Evolutionary conservation across 2,797 vertebrate species (phyloP).

Genomic region (Balearica regulorum): DNA sequence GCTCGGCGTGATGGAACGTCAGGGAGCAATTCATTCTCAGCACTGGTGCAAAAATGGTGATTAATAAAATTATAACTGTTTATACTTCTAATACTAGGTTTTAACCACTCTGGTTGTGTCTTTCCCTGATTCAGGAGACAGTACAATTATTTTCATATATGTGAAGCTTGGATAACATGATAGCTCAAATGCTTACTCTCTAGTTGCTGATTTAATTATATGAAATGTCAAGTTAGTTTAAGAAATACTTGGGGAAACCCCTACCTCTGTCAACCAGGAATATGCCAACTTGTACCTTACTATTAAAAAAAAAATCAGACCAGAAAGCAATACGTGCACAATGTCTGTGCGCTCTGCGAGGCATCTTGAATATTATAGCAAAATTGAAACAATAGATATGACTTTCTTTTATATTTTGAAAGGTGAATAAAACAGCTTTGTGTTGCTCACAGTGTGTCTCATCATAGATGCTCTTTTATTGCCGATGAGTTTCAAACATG

Average conservation of each 20-base stretch:
- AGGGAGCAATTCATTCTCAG: not conserved
- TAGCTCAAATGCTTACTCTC: slow-evolving; percentile 38
- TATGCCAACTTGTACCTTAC: not conserved
- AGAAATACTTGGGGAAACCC: slow-evolving; percentile 36
- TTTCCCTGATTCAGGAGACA: not conserved
- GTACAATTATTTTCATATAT: slow-evolving; percentile 33
- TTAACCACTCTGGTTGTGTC: slow-evolving; percentile 7
- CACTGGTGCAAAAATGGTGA: not conserved
- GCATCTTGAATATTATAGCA: not conserved
- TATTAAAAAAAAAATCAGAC: not conserved
- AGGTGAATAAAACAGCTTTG: not conserved
- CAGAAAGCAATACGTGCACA: not conserved
- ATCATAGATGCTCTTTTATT: not conserved
- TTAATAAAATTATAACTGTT: slow-evolving; percentile 33
- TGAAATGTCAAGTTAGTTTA: slow-evolving; percentile 45
- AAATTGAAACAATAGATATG: not conserved
- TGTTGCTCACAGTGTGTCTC: not conserved
- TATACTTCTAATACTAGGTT: slow-evolving; percentile 15
- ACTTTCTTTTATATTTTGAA: not conserved
- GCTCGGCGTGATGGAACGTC: not conserved
- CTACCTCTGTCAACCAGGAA: slow-evolving; percentile 4
- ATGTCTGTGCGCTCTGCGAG: rapidly evolving
- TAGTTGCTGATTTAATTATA: slow-evolving; percentile 56
- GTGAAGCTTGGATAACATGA: not conserved
- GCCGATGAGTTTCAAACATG: not conserved